Base-by-base conservation (phyloP, 2,113 vertebrate species). In the Lota lota region DNA sequence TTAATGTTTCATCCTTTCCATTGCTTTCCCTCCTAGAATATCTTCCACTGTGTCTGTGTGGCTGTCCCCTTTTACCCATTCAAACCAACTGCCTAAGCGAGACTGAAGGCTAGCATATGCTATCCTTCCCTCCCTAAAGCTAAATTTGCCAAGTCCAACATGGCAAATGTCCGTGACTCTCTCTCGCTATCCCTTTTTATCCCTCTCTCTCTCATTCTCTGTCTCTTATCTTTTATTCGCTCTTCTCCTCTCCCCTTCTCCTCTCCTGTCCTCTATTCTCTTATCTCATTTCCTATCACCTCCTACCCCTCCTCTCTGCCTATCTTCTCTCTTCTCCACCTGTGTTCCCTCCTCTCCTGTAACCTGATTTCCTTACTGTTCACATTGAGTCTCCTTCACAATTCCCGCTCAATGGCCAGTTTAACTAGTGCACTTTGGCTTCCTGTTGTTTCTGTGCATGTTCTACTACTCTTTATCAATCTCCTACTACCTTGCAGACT, bases 21-120 rank as follows among this genome's bases (percentile, higher is more conserved):
- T 47, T 47, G 40, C 40, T 47, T 47, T 47, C 12, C 28, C 40
- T 47, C 40, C 40, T 47, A 1, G 10, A 12, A 10, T 8, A 5
- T 47, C 40, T 47, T 14, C 12, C 7, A 10, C 40, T 47, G 8
- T 47, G 7, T 68, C 66, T 22, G 59, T 66, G 68, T 17, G 47
- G 47, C 22, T n/a, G 61, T 65, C 67, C 65, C 66, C 19, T 0
- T 72, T 70, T 68, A 58, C 11, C 59, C 68, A 68, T 70, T 18
- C 47, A 71, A 70, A 3, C 16, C 17, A 12, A 11, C 17, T 7
- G 60, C 51, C 24, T 68, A 1, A 56, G 53, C 66, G 51, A 70
- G 22, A 66, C 63, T 66, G 77, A 78, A 74, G 68, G 63, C 51
- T 74, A 65, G 72, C 68, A 83, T 69, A 83, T 81, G 77, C 81